Conservation (phyloP, 2,888 invertebrate genomes). For the Eupeodes luniger region DNA sequence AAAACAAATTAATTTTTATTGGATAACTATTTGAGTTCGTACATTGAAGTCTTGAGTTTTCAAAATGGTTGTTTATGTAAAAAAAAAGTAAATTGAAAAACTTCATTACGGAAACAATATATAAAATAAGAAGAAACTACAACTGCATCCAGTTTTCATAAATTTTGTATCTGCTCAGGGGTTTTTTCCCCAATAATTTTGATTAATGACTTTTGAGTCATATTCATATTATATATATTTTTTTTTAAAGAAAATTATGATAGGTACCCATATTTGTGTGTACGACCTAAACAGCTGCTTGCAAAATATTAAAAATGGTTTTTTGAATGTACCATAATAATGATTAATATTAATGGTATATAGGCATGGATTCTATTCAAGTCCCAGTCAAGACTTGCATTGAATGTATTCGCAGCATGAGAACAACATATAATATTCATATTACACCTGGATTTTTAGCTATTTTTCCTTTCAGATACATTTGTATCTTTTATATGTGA, state of each 20-base stretch:
- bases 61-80: no score
- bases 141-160: neutral
- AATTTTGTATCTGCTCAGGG: constrained; percentile 1
- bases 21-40: no score
- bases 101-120: no score
- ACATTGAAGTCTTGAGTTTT: no score
- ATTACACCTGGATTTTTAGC: constrained; percentile 22
- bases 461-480: neutral
- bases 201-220: constrained; percentile 63
- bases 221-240: constrained; percentile 50
- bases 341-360: constrained; percentile 48
- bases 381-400: constrained; percentile 23
- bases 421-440: neutral
- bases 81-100: no score
- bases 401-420: constrained; percentile 9
- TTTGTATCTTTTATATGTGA: no score
- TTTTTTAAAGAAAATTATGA: constrained; percentile 25
- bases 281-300: constrained; percentile 44
- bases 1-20: no score
- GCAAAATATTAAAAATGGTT: constrained; percentile 3
- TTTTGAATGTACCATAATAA: constrained; percentile 9
- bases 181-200: constrained; percentile 26
- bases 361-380: constrained; percentile 1
- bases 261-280: neutral
- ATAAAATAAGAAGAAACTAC: neutral